phyloP scores from a whole-genome alignment of 2,797 vertebrate genomes.

The Ceryle rudis region DNA sequence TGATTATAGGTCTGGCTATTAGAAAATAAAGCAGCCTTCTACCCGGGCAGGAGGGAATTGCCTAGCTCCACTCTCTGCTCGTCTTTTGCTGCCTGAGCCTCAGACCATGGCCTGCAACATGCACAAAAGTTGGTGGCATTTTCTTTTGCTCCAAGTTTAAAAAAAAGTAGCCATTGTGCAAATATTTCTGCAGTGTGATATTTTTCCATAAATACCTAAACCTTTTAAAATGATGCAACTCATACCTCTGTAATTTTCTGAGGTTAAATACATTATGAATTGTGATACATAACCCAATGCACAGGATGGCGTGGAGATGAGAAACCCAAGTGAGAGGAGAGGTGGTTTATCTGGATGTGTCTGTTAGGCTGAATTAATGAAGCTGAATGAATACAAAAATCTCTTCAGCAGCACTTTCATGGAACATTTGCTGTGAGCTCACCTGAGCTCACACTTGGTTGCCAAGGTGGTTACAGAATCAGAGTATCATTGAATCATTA shows the following conservation, averaged over 20 bases:
- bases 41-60: not conserved
- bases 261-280: not conserved
- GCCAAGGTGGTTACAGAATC: not conserved
- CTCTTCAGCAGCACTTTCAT: not conserved
- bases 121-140: not conserved
- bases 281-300: not conserved
- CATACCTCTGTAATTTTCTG: not conserved
- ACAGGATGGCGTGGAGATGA: not conserved
- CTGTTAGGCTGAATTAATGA: conserved; percentile 13
- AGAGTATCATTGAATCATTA: no score
- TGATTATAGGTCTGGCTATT: not conserved
- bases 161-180: not conserved
- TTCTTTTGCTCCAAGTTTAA: not conserved
- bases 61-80: not conserved
- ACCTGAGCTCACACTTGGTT: not conserved
- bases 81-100: not conserved
- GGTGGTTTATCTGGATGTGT: not conserved
- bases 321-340: not conserved
- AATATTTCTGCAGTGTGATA: not conserved
- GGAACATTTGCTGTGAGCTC: not conserved
- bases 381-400: not conserved
- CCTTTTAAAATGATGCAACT: not conserved
- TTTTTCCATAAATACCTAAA: not conserved
- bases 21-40: not conserved
- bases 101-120: fast-evolving